phyloP scores from a whole-genome alignment of 2,113 vertebrate species.

The Mus musculus region GRCm39 chr4:142919501-142920000 shows the following conservation, averaged over 20 bases:
- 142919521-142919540: background rate
- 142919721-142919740: background rate
- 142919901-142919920: conserved; percentile 56
- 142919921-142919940: conserved; percentile 72
- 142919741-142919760: background rate
- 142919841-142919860: background rate
- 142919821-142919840: conserved; percentile 33
- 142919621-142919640: background rate
- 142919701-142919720: background rate
- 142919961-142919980: conserved; percentile 72
- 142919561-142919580: background rate
- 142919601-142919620: accelerated
- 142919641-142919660: background rate
- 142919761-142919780: background rate
- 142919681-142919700: background rate
- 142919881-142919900: background rate
- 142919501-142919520: conserved; percentile 3
- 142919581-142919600: background rate
- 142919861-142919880: background rate
- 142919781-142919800: background rate
- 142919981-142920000: conserved; percentile 75
- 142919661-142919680: background rate
- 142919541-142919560: conserved; percentile 37
- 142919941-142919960: conserved; percentile 56
- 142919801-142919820: conserved; percentile 32